Evolutionary conservation across 2,888 invertebrate genomes (phyloP).

Genomic region (Mythimna albipuncta): DNA sequence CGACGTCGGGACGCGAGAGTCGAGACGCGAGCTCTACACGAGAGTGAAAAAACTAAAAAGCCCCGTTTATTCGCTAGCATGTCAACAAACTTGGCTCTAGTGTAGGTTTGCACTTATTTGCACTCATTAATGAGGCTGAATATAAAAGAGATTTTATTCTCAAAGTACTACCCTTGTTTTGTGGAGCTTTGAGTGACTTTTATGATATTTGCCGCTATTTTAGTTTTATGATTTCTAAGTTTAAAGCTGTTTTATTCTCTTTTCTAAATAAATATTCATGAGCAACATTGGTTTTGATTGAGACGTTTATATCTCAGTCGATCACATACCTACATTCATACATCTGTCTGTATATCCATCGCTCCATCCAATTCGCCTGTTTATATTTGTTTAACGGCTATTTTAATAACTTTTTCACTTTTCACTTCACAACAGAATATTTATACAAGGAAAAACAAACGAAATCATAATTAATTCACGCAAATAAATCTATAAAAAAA

Average conservation of each 20-base stretch:
- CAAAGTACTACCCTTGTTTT: conserved; percentile 14
- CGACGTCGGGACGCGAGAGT: conserved; percentile 69
- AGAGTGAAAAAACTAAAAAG: conserved; percentile 66
- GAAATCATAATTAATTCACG: conserved; percentile 45
- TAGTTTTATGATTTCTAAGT: conserved; percentile 5
- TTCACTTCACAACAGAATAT: conserved; percentile 22
- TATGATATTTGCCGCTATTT: conserved; percentile 8
- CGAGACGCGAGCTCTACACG: conserved; percentile 65
- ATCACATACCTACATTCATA: neutral
- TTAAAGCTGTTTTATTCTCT: conserved; percentile 3
- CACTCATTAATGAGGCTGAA: conserved; percentile 73
- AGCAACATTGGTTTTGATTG: neutral
- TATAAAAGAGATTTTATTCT: conserved; percentile 68
- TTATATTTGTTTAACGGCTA: neutral
- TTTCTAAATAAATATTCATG: neutral
- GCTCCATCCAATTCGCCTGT: neutral
- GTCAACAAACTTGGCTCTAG: conserved; percentile 74
- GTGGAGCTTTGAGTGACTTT: conserved; percentile 3
- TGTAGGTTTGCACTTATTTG: conserved; percentile 70
- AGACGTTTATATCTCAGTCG: neutral
- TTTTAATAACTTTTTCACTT: conserved; percentile 30
- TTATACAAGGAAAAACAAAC: conserved; percentile 38
- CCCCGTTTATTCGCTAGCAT: conserved; percentile 64
- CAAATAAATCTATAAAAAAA: conserved; percentile 70
- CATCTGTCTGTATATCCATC: neutral